Conservation (phyloP, 2,113 vertebrate genomes). For the Dicaeum eximium region DNA sequence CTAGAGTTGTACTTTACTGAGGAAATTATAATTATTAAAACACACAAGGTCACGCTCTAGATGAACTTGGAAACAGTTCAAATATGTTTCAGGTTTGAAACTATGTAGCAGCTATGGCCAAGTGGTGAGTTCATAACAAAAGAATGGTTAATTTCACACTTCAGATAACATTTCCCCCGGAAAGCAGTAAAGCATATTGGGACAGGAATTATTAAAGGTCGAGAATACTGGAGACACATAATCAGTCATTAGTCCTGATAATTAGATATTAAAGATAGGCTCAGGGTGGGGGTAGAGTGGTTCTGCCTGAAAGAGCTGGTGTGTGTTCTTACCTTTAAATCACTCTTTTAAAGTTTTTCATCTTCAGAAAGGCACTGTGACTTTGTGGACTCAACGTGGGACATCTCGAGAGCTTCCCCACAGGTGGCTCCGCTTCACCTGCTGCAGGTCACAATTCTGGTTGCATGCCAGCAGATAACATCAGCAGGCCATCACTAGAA, state of each 20-base stretch:
- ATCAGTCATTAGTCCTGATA: slow-evolving; percentile 39
- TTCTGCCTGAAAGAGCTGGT: not conserved
- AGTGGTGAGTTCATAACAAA: slow-evolving; percentile 57
- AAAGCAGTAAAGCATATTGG: slow-evolving; percentile 34
- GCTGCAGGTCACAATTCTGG: not conserved
- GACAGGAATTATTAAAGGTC: slow-evolving; percentile 48
- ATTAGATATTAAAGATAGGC: slow-evolving; percentile 50
- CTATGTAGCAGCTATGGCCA: slow-evolving; percentile 48
- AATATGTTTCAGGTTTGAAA: slow-evolving; percentile 68
- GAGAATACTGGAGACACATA: slow-evolving; percentile 19
- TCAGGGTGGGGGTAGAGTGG: not conserved
- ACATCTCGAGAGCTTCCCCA: not conserved
- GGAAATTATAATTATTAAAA: slow-evolving; percentile 61
- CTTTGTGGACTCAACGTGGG: not conserved
- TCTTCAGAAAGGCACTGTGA: not conserved
- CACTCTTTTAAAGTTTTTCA: not conserved
- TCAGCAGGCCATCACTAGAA: not conserved
- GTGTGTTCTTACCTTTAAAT: not conserved
- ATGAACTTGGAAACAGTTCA: slow-evolving; percentile 60
- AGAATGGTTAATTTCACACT: slow-evolving; percentile 69
- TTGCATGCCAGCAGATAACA: not conserved
- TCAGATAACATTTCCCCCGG: slow-evolving; percentile 38
- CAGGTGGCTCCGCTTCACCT: not conserved
- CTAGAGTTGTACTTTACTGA: slow-evolving; percentile 13
- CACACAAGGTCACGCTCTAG: slow-evolving; percentile 39